Base-by-base conservation (phyloP, 2,113 vertebrate species). In the Oncorhynchus nerka region DNA sequence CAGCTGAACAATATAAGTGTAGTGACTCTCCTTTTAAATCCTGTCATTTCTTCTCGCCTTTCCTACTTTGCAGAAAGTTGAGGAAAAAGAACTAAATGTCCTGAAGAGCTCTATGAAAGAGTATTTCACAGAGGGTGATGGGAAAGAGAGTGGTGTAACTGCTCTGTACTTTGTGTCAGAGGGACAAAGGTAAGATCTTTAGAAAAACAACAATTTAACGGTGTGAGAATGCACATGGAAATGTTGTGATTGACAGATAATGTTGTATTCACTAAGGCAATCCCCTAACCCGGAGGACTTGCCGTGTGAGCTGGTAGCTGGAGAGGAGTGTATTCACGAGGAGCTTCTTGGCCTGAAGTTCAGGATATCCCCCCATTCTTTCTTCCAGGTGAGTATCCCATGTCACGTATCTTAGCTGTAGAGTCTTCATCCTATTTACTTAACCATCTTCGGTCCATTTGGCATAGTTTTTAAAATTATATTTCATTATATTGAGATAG, bases 351-450 rank as follows among this genome's bases (percentile, higher is more conserved):
- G 95, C 4, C 86, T 99, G 1, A 94, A 93, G 70, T 99, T 99
- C 84, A 93, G 94, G 64, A 97, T 99, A 83, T 99, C 98, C 61
- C 97, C 98, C 34, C 95, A 98, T 62, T 97, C 98, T 0, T 99
- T 99, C 89, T 99, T 99, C 88, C 98, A 99, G 91, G 98, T 97
- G 88, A 73, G n/a, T 11, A 70, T 57, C 7, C 4, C 1, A 48
- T 59, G 34, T 34, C 51, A 55, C 5, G 16, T 55, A 45, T 45
- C 39, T 9, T 45, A 55, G 12, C 4, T 16, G 16, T 55, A 19
- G 15, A 51, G 51, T 55, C 12, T 55, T 55, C 16, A 55, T 55
- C 51, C 51, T 55, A 55, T 55, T 55, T 19, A 55, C 51, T 55
- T 55, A 55, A 55, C 51, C 12, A 55, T 55, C 51, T 45, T 55